Conservation (phyloP, 1,140 invertebrate species). For the Euglossa dilemma region DNA sequence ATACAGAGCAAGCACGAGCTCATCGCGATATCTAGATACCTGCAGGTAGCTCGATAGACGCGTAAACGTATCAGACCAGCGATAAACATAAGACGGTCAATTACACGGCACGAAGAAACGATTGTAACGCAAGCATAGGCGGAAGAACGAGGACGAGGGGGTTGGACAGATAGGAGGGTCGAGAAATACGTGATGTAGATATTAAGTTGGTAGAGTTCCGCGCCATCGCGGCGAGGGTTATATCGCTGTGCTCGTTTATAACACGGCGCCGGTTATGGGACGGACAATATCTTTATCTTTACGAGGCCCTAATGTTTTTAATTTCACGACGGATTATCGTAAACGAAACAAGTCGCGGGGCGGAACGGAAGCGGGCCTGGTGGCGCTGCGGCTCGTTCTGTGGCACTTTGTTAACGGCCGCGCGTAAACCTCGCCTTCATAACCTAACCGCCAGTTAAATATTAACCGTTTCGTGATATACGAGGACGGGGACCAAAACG, state of each 20-base stretch:
- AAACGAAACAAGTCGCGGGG: slow-evolving; percentile 58
- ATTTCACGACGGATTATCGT: slow-evolving; percentile 75
- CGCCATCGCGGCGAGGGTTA: slow-evolving; percentile 45
- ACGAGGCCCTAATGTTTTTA: slow-evolving; percentile 76
- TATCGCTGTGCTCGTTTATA: slow-evolving; percentile 56
- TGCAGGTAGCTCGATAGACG: no score
- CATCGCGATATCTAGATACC: background rate
- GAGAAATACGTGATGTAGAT: slow-evolving; percentile 64
- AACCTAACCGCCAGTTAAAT: slow-evolving; percentile 59
- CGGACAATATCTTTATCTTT: slow-evolving; percentile 75
- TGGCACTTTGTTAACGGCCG: slow-evolving; percentile 60
- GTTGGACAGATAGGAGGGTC: slow-evolving; percentile 31
- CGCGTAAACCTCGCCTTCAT: slow-evolving; percentile 55
- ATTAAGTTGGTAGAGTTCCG: slow-evolving; percentile 48
- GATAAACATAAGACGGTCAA: slow-evolving; percentile 60
- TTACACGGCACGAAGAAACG: slow-evolving; percentile 44
- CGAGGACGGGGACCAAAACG: slow-evolving; percentile 1
- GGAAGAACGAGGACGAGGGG: slow-evolving; percentile 10
- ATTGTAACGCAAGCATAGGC: slow-evolving; percentile 13
- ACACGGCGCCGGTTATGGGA: slow-evolving; percentile 44
- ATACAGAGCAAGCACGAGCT: background rate
- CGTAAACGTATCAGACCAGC: slow-evolving; percentile 12
- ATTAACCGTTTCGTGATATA: slow-evolving; percentile 66
- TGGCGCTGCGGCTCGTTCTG: background rate
- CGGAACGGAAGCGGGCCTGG: background rate